Evolutionary conservation across 1,140 invertebrate genomes (phyloP), one percentile per base, ranked within the genome.

Genomic region (Drosophila sproati): DNA sequence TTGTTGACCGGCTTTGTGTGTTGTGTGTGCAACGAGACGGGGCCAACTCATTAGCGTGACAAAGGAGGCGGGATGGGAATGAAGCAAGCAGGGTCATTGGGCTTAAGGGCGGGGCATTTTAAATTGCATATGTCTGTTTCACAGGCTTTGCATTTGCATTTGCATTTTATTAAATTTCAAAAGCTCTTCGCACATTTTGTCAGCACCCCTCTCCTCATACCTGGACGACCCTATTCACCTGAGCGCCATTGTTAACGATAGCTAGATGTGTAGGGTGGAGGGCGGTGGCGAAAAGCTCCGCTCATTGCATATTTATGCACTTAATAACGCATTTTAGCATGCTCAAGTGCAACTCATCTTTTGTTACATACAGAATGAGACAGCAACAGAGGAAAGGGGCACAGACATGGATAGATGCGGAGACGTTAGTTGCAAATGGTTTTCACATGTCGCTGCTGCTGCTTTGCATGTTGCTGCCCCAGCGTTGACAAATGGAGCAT

Each of bases 131-230:
- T 89, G 80, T 87, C 82, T 87, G 80, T 77, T 64, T 82, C 67
- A 72, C 72, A 70, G 77, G 83, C 72, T 83, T 80, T 75, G 77
- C 81, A 87, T 87, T 88, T 89, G 85, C 80, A 89, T 89, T 88
- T 89, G 85, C 80, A 89, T 89, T 89, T 89, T 89, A 89, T 89
- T 89, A 89, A 89, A 89, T 89, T 89, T 89, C 78, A 89, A 89
- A 89, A 78, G 78, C 79, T 57, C 82, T 78, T 67, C 75, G 63
- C 81, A 80, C 73, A 83, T 69, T 71, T 63, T 63, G 45, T 62
- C 35, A 41, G 20, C 50, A n/a, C 48, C 43, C 28, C 20, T 34
- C 50, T 20, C 32, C 43, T 12, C 3, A 41, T 56, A 80, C 77
- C 74, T 41, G 55, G 10, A 20, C 39, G 39, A 43, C 54, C 68